Evolutionary conservation across 2,797 vertebrate species (phyloP), one percentile per base, ranked within the genome.

Genomic region (Tapirus indicus): DNA sequence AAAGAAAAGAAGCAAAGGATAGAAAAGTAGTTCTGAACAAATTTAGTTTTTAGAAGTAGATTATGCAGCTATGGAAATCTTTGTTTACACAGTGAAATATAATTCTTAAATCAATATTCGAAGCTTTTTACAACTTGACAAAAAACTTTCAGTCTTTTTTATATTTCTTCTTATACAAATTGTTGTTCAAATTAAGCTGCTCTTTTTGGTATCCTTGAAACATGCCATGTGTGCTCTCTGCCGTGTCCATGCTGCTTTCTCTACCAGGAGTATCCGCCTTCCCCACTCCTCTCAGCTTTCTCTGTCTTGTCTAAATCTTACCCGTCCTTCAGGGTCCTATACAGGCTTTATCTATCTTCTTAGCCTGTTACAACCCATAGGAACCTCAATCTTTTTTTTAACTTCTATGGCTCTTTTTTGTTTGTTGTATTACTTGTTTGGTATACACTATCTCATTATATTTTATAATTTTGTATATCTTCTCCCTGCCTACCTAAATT

Each of bases 401-500:
- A 72, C 20, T 35, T 66, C 10, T 56, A 1, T 62, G n/a, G 11
- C 21, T 88, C 25, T 68, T 62, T 86, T 94, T 88, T 78, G 29
- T 47, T 86, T 83, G 32, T 91, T 86, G 27, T 62, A 16, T 86
- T 64, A 78, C 38, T 84, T 88, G 25, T 75, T 52, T 87, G 44
- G 12, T 72, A 6, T 97, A 96, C 0, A 35, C 9, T 82, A 4
- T 71, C 47, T 94, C n/a, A 52, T 88, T 94, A 27, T 91, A 52
- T 86, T 88, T 77, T 94, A 74, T 35, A 77, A 29, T 29, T 89
- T 93, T 96, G 44, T 89, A 0, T 85, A 35, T 52, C 11, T 94
- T 92, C 25, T 95, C 13, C 74, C 58, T 95, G 71, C 18, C 60
- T 97, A 17, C n/a, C 56, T 88, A 18, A 88, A 54, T 96, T 74